A percentile compares a stretch with the other conserved stretches of the same genome.
phyloP scores from a whole-genome alignment of 2,797 vertebrate species.

The Champsocephalus gunnari region DNA sequence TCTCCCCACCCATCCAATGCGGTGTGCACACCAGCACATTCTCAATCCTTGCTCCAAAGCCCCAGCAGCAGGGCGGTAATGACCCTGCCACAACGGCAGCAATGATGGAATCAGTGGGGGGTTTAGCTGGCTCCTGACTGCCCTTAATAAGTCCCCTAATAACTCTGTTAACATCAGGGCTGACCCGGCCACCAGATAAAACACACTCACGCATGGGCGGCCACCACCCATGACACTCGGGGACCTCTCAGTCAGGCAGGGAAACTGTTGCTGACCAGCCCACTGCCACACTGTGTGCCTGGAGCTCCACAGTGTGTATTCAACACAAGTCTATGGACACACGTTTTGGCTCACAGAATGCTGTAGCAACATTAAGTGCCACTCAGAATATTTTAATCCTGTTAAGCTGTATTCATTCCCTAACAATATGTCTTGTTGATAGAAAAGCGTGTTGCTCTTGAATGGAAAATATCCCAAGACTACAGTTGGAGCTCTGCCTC shows the following conservation, averaged over 20 bases:
- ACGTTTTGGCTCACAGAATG: conserved; percentile 31
- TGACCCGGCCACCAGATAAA: conserved; percentile 77
- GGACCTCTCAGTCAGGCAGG: conserved; percentile 38
- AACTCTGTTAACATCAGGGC: conserved; percentile 82
- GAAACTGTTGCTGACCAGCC: conserved; percentile 48
- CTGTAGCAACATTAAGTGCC: conserved; percentile 38
- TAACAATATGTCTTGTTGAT: conserved; percentile 56
- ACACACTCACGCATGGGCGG: conserved; percentile 58
- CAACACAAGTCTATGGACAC: not conserved
- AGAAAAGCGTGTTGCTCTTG: conserved; percentile 59
- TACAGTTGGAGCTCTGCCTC: conserved; percentile 40
- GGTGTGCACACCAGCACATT: conserved; percentile 62
- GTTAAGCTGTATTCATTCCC: conserved; percentile 56
- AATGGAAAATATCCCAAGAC: conserved; percentile 47
- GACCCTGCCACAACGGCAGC: conserved; percentile 74
- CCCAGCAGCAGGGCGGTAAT: conserved; percentile 76
- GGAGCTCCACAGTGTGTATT: not conserved
- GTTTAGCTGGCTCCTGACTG: conserved; percentile 74
- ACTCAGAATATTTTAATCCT: conserved; percentile 65
- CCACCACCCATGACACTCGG: conserved; percentile 60
- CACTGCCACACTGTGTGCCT: not conserved
- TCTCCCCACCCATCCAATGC: conserved; percentile 43
- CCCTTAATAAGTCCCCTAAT: conserved; percentile 83
- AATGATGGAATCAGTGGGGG: conserved; percentile 83
- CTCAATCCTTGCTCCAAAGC: conserved; percentile 79